Evolutionary conservation across 2,888 invertebrate species (phyloP).

Genomic region (Tricholauxania praeusta): DNA sequence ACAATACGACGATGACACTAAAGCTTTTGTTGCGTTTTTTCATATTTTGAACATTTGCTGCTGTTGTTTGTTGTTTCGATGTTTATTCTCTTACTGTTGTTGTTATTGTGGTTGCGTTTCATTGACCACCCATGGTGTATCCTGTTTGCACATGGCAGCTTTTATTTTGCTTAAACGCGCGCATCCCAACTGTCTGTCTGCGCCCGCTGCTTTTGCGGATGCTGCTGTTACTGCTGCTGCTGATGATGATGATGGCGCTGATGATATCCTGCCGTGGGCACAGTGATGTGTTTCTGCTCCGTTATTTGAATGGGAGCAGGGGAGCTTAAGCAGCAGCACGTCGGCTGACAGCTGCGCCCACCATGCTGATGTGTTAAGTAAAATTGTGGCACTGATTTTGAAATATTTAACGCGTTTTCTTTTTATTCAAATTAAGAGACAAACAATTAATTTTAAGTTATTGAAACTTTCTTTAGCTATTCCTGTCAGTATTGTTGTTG

Average conservation of each 20-base stretch:
- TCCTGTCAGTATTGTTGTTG: too few relatives aligned
- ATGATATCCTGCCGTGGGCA: constrained; percentile 18
- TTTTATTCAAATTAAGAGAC: too few relatives aligned
- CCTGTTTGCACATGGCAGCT: constrained; percentile 22
- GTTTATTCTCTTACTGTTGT: constrained; percentile 25
- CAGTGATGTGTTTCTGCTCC: neutral
- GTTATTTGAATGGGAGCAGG: too few relatives aligned
- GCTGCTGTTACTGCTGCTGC: neutral
- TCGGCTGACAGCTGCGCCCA: too few relatives aligned
- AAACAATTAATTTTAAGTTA: too few relatives aligned
- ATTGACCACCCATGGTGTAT: constrained; percentile 30
- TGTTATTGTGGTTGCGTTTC: constrained; percentile 25
- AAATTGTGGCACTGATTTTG: too few relatives aligned
- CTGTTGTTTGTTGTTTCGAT: constrained; percentile 39
- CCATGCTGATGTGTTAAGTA: too few relatives aligned
- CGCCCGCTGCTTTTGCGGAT: too few relatives aligned
- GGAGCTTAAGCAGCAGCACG: too few relatives aligned
- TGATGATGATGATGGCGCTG: constrained; percentile 14
- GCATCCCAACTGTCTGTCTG: too few relatives aligned
- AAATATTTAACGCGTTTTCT: too few relatives aligned
- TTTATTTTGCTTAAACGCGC: constrained; percentile 12
- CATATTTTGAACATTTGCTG: constrained; percentile 29
- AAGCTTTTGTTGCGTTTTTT: constrained; percentile 50
- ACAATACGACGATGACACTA: constrained; percentile 59
- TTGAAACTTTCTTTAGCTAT: too few relatives aligned